These are phyloP conservation scores for Argyrosomus japonicus DNA, from an alignment of 2,113 vertebrate genomes.

Conservation along the genomic window DNA sequence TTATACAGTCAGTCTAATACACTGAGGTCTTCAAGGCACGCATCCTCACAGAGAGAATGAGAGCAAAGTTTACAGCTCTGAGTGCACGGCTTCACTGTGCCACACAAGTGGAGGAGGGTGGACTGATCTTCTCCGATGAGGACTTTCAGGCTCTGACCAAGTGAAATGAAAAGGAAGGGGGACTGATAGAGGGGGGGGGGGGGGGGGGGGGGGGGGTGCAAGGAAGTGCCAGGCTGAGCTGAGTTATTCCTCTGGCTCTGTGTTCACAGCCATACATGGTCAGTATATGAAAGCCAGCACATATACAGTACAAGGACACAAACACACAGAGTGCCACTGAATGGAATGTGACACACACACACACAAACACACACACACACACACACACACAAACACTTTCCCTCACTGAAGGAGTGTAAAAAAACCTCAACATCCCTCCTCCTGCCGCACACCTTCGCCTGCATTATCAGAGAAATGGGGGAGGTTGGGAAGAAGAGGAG, in stretches of 20 bases:
- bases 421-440: background rate
- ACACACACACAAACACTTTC: background rate
- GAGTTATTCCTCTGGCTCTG: slow-evolving; percentile 8
- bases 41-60: background rate
- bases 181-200: background rate
- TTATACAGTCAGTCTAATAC: background rate
- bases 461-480: slow-evolving; percentile 27
- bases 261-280: slow-evolving; percentile 30
- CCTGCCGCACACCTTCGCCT: slow-evolving; percentile 36
- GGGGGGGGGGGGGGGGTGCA: background rate
- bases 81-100: background rate
- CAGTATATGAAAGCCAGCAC: slow-evolving; percentile 5
- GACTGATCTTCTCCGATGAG: slow-evolving; percentile 34
- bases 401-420: background rate
- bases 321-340: background rate
- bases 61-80: slow-evolving; percentile 7
- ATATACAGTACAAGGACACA: slow-evolving; percentile 21
- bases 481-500: background rate
- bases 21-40: background rate
- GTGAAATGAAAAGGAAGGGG: slow-evolving; percentile 36
- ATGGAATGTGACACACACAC: slow-evolving; percentile 12
- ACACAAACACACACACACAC: background rate
- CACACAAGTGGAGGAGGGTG: background rate
- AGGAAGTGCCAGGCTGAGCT: slow-evolving; percentile 17
- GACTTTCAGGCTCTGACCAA: slow-evolving; percentile 20